phyloP scores from a whole-genome alignment of 1,140 invertebrate species.

The Orius insidiosus region DNA sequence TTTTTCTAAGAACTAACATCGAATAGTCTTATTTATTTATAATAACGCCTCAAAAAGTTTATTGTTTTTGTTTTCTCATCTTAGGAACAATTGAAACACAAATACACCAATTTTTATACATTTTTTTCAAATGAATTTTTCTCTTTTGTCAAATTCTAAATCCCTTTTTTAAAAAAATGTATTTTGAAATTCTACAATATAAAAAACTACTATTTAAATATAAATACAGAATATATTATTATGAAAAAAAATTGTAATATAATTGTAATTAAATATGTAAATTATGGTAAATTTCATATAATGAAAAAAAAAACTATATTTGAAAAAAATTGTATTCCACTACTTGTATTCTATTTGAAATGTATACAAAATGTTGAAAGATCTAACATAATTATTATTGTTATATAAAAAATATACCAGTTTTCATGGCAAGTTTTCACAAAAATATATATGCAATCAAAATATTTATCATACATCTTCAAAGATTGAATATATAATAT shows the following conservation, averaged over 20 bases:
- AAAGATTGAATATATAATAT: background rate
- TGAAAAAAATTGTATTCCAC: conserved; percentile 12
- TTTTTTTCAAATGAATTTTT: conserved; percentile 5
- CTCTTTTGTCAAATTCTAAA: conserved; percentile 6
- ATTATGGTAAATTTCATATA: conserved; percentile 14
- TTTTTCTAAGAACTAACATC: background rate
- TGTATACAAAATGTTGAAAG: conserved; percentile 4
- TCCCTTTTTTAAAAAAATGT: background rate
- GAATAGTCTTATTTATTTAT: conserved; percentile 2
- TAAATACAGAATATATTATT: conserved; percentile 14
- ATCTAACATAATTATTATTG: conserved; percentile 7
- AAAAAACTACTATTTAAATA: conserved; percentile 7
- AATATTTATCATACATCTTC: background rate
- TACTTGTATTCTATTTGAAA: conserved; percentile 2
- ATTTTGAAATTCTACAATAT: conserved; percentile 3
- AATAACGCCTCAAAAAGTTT: background rate
- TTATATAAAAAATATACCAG: background rate
- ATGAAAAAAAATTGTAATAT: conserved; percentile 15
- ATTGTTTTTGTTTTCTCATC: too few species aligned
- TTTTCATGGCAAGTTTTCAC: conserved; percentile 1
- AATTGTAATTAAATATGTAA: conserved; percentile 16
- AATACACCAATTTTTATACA: conserved; percentile 15
- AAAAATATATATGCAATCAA: background rate
- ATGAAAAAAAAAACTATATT: conserved; percentile 12
- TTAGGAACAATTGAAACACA: background rate